Percentiles rank a stretch among this genome's conserved stretches.
These are phyloP conservation scores for Channa argus DNA, from an alignment of 2,113 vertebrate species.

Conservation along the genomic window DNA sequence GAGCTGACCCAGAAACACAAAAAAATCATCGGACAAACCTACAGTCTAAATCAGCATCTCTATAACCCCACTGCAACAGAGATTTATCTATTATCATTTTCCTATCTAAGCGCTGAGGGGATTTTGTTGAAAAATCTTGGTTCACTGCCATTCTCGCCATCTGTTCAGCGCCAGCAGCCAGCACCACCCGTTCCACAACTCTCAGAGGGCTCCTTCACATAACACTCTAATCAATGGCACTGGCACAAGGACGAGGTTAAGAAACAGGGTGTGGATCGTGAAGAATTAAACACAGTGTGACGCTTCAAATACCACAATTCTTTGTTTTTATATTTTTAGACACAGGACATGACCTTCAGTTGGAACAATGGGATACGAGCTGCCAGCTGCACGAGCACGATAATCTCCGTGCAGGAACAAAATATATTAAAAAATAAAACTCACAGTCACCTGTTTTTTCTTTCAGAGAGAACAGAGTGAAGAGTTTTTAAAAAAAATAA, in stretches of 20 bases:
- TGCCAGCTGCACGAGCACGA: constrained; percentile 14
- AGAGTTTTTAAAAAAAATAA: background rate
- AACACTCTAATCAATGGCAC: constrained; percentile 26
- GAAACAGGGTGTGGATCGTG: background rate
- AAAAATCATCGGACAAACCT: constrained; percentile 9
- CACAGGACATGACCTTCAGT: constrained; percentile 34
- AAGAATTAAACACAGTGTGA: background rate
- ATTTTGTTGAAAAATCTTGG: constrained; percentile 27
- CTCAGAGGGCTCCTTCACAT: constrained; percentile 38
- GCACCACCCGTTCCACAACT: constrained; percentile 4
- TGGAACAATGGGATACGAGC: constrained; percentile 13
- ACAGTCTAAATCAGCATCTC: constrained; percentile 8
- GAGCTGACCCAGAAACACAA: background rate
- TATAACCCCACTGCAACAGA: background rate
- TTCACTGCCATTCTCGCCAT: constrained; percentile 52
- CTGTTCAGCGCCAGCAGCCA: constrained; percentile 56
- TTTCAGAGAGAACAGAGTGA: constrained; percentile 12
- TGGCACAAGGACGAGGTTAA: constrained; percentile 24
- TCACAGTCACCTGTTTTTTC: constrained; percentile 13
- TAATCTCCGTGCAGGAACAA: constrained; percentile 12
- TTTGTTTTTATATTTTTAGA: background rate
- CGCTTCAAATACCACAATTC: constrained; percentile 7
- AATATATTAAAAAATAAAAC: background rate
- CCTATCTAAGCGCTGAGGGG: constrained; percentile 18
- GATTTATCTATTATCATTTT: background rate